Conservation (phyloP, 2,888 invertebrate genomes). For the Melanchra persicariae region DNA sequence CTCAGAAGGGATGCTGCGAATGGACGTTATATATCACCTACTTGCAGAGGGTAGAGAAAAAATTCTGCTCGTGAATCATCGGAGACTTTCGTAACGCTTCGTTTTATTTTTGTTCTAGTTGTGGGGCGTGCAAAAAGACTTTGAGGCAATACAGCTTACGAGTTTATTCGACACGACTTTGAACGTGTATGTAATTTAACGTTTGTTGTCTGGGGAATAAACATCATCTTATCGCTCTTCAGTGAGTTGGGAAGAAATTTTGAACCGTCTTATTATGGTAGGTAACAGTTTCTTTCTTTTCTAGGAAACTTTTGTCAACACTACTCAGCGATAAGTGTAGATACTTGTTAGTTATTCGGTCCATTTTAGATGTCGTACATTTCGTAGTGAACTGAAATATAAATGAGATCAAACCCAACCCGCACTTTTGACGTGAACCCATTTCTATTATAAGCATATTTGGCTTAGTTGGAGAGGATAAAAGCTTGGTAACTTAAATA, state of each 20-base stretch:
- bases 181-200: slow-evolving; percentile 34
- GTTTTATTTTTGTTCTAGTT: slow-evolving; percentile 35
- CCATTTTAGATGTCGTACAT: slow-evolving; percentile 32
- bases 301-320: background rate
- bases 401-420: slow-evolving; percentile 32
- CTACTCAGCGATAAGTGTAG: slow-evolving; percentile 33
- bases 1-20: slow-evolving; percentile 68
- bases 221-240: slow-evolving; percentile 6
- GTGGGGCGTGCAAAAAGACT: slow-evolving; percentile 17
- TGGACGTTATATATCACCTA: slow-evolving; percentile 72
- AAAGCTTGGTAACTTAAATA: slow-evolving; percentile 14
- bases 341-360: slow-evolving; percentile 10
- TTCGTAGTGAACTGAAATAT: slow-evolving; percentile 31
- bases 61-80: slow-evolving; percentile 71
- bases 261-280: slow-evolving; percentile 9
- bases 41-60: slow-evolving; percentile 67
- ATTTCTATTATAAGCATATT: slow-evolving; percentile 17
- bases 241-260: slow-evolving; percentile 19
- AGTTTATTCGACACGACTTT: slow-evolving; percentile 37
- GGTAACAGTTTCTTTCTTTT: background rate
- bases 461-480: slow-evolving; percentile 9
- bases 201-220: slow-evolving; percentile 11
- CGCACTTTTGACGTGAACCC: slow-evolving; percentile 10
- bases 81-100: slow-evolving; percentile 35
- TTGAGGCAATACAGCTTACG: slow-evolving; percentile 39